Conservation (phyloP, 1,140 invertebrate genomes). For the Pseudomyrmex pallidus region DNA sequence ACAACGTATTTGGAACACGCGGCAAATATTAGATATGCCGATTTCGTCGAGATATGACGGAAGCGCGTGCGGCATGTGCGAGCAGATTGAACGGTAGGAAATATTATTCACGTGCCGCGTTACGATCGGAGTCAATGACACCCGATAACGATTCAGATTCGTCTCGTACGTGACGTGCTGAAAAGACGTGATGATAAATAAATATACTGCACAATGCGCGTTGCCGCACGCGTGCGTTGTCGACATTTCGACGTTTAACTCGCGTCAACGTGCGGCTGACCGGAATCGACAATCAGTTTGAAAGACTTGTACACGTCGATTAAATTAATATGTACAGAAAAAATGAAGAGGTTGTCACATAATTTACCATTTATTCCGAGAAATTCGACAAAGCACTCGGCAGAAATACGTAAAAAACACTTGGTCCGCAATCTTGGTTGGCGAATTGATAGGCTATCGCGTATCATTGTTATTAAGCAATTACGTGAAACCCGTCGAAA, state of each 20-base stretch:
- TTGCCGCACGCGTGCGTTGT: not conserved
- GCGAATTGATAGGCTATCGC: too few species aligned
- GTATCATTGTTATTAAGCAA: not conserved
- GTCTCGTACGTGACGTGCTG: constrained; percentile 27
- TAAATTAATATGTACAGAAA: not conserved
- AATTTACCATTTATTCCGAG: too few species aligned
- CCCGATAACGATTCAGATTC: constrained; percentile 25
- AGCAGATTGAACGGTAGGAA: constrained; percentile 3
- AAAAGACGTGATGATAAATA: constrained; percentile 6
- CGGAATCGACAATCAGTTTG: constrained; percentile 9
- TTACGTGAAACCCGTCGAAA: not conserved
- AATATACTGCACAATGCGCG: not conserved
- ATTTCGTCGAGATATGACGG: not conserved
- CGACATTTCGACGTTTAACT: not conserved
- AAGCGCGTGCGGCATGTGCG: not conserved
- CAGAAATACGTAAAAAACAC: too few species aligned
- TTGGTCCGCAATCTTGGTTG: too few species aligned
- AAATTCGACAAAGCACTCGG: too few species aligned
- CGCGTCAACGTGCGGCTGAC: not conserved
- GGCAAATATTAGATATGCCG: not conserved
- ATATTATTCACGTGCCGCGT: constrained; percentile 8
- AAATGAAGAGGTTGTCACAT: too few species aligned
- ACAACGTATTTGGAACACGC: not conserved
- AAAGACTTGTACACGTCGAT: not conserved
- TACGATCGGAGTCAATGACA: constrained; percentile 37